Conservation (phyloP, 2,113 vertebrate species). For the Oncorhynchus clarkii region DNA sequence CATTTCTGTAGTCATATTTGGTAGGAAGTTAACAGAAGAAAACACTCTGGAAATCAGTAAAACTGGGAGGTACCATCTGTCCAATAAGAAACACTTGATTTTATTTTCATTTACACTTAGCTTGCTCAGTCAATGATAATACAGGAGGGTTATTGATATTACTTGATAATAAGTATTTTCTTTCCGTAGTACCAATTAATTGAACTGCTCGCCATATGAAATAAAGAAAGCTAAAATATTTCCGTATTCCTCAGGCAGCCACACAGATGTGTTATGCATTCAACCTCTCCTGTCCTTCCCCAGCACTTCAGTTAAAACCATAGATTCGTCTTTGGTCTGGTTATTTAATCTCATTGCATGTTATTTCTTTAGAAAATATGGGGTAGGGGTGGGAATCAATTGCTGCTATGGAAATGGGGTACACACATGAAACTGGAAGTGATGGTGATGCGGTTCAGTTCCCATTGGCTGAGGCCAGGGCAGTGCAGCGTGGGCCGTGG, state of each 20-base stretch:
- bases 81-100: not conserved
- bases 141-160: not conserved
- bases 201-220: not conserved
- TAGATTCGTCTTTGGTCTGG: constrained; percentile 3
- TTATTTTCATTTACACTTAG: not conserved
- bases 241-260: constrained; percentile 11
- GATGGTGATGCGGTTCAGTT: constrained; percentile 43
- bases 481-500: constrained; percentile 53
- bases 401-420: constrained; percentile 50
- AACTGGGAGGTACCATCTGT: too few relatives aligned
- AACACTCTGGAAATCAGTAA: too few relatives aligned
- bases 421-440: constrained; percentile 57
- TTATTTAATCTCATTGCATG: constrained; percentile 50
- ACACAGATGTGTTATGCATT: constrained; percentile 41
- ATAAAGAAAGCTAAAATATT: constrained; percentile 17
- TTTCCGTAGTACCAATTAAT: not conserved
- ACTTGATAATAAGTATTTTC: not conserved
- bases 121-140: not conserved
- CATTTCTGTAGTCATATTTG: too few relatives aligned
- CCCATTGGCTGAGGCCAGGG: constrained; percentile 44
- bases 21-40: too few relatives aligned
- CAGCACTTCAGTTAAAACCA: constrained; percentile 23
- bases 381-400: not conserved
- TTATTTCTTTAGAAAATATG: constrained; percentile 23
- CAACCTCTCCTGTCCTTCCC: constrained; percentile 24